Conservation (phyloP, 2,888 invertebrate species). For the Heteromyza rotundicornis region DNA sequence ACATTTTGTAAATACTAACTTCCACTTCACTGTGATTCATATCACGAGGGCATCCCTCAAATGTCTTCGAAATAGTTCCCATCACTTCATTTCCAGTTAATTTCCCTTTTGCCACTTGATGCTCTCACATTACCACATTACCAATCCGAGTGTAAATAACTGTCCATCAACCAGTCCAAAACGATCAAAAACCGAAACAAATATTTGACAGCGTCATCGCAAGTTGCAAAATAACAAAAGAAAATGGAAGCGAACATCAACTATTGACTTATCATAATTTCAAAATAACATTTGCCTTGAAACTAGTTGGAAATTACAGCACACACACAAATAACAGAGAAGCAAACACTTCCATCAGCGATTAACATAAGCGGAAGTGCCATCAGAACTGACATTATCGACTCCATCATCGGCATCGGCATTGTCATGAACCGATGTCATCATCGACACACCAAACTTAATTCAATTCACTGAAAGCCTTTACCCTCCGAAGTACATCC, state of each 20-base stretch:
- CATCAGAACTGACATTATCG: constrained; percentile 23
- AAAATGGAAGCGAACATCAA: not conserved
- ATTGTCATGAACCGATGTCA: constrained; percentile 7
- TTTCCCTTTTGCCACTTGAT: not conserved
- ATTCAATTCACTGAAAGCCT: constrained; percentile 46
- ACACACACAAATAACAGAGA: not conserved
- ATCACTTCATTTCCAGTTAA: not conserved
- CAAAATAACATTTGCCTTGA: not conserved
- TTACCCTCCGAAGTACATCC: constrained; percentile 18
- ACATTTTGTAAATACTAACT: no score
- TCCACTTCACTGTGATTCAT: no score
- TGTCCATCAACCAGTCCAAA: not conserved
- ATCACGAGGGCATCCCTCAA: no score
- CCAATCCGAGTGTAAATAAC: not conserved
- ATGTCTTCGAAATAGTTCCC: no score
- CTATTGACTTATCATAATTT: not conserved
- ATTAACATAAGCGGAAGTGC: not conserved
- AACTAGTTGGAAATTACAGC: not conserved
- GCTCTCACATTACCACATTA: not conserved
- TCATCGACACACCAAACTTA: constrained; percentile 12
- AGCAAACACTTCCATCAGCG: not conserved
- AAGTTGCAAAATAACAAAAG: no score
- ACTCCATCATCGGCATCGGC: not conserved
- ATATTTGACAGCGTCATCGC: no score
- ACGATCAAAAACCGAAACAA: not conserved